Percentiles rank a stretch among this genome's conserved stretches.
Evolutionary conservation across 2,888 invertebrate species (phyloP).

Genomic region (Phengaris arion): DNA sequence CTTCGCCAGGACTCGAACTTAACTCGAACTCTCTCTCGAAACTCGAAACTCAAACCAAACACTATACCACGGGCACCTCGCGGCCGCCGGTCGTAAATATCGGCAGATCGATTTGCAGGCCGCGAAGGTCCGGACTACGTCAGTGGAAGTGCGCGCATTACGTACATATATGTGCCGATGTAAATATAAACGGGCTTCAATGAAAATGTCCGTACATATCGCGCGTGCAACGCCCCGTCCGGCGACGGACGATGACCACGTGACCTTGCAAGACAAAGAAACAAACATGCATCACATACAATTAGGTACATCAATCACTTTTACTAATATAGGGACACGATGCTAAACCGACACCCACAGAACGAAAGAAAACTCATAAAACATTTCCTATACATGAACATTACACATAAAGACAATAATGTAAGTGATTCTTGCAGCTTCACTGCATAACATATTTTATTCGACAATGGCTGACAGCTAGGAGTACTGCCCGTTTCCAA

Average conservation of each 20-base stretch:
- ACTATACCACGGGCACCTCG: conserved; percentile 55
- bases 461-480: conserved; percentile 62
- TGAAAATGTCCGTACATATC: conserved; percentile 71
- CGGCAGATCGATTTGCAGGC: conserved; percentile 44
- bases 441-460: conserved; percentile 58
- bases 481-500: conserved; percentile 72
- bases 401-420: neutral
- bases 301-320: conserved; percentile 54
- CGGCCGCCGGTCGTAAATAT: conserved; percentile 43
- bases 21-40: conserved; percentile 37
- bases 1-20: conserved; percentile 42
- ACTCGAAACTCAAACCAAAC: conserved; percentile 41
- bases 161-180: conserved; percentile 66
- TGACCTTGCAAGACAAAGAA: conserved; percentile 71
- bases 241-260: conserved; percentile 59
- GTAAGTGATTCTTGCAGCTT: conserved; percentile 41
- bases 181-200: conserved; percentile 74
- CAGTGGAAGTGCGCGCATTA: conserved; percentile 66
- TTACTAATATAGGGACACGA: conserved; percentile 36
- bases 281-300: conserved; percentile 55
- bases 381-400: neutral
- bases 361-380: conserved; percentile 18
- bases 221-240: conserved; percentile 72
- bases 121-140: conserved; percentile 63
- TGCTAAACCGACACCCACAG: conserved; percentile 33